These are phyloP conservation scores for Sorex maritimensis DNA, from an alignment of 2,797 vertebrate genomes.

Conservation along the genomic window DNA sequence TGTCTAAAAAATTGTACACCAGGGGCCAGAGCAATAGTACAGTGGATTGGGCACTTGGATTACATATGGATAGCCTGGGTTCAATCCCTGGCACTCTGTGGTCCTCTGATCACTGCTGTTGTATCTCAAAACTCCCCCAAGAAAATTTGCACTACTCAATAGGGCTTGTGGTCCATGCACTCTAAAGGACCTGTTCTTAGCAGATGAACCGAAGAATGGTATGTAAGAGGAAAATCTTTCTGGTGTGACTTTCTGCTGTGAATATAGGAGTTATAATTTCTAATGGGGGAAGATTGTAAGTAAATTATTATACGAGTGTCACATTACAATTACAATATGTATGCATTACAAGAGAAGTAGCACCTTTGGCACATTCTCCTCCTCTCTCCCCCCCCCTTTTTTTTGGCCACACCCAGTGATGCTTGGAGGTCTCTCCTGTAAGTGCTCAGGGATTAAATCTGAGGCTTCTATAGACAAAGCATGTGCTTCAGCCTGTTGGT, in stretches of 20 bases:
- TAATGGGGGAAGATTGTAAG: conserved; percentile 36
- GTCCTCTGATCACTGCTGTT: too few relatives aligned
- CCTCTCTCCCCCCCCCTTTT: neutral
- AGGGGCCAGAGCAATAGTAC: too few relatives aligned
- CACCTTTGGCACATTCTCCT: conserved; percentile 46
- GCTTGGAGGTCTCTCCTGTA: too few relatives aligned
- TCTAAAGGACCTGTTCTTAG: neutral
- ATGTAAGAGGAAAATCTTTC: conserved; percentile 69
- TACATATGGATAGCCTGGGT: too few relatives aligned
- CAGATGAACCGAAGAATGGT: neutral
- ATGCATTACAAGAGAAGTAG: neutral
- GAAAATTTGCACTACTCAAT: neutral
- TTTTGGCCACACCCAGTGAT: too few relatives aligned
- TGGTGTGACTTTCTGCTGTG: conserved; percentile 53
- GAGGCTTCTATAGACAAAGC: too few relatives aligned
- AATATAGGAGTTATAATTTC: conserved; percentile 44
- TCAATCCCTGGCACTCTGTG: too few relatives aligned
- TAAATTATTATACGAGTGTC: conserved; percentile 37
- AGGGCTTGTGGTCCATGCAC: neutral
- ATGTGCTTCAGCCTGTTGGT: too few relatives aligned
- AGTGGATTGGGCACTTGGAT: too few relatives aligned
- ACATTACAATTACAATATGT: conserved; percentile 1
- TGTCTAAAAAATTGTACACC: conserved; percentile 6
- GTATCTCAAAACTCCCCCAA: too few relatives aligned
- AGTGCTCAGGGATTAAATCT: too few relatives aligned